Evolutionary conservation across 2,888 invertebrate genomes (phyloP).

Genomic region (Acrocyrtus sp.): DNA sequence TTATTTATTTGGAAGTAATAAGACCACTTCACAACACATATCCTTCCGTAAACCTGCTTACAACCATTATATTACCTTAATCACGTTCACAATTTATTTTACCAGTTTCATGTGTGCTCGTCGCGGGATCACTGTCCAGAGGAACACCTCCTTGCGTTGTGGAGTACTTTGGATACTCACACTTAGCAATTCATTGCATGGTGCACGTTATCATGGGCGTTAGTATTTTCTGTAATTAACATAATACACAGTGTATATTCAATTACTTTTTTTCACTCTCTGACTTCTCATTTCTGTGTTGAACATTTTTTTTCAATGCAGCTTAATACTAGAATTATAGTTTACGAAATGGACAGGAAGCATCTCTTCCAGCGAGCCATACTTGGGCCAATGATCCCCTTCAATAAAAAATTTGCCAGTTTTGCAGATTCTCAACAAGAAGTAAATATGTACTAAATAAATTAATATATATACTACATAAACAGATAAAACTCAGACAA

Average conservation of each 20-base stretch:
- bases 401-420: neutral
- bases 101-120: conserved; percentile 9
- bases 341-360: neutral
- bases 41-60: neutral
- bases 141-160: conserved; percentile 23
- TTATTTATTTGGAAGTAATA: conserved; percentile 10
- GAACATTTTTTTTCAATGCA: neutral
- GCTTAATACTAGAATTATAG: conserved; percentile 9
- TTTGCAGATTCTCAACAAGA: neutral
- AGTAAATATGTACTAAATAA: neutral
- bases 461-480: neutral
- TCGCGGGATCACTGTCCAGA: neutral
- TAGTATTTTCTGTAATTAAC: neutral
- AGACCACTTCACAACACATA: too few relatives aligned
- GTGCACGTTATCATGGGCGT: conserved; percentile 16
- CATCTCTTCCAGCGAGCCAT: neutral
- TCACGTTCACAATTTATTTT: neutral
- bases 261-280: neutral
- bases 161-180: conserved; percentile 19
- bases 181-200: conserved; percentile 1
- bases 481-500: neutral
- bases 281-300: neutral
- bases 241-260: neutral
- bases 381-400: conserved; percentile 29
- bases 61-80: neutral